phyloP scores from a whole-genome alignment of 2,797 vertebrate genomes.

The Parotocinclus haroldoi region DNA sequence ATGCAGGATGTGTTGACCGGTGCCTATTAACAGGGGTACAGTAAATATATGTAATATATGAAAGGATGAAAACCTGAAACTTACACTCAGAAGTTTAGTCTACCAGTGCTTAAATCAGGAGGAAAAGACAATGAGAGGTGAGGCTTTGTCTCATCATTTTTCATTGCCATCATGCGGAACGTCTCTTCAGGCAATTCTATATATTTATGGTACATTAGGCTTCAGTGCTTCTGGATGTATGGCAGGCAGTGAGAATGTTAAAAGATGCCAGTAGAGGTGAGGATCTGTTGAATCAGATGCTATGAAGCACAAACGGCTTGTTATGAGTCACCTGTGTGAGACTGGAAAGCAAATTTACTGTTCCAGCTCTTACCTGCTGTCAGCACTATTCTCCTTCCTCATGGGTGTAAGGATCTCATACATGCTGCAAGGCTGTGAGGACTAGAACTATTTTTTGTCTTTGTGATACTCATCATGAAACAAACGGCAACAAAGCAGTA shows the following conservation, averaged over 20 bases:
- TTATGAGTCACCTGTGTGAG: conserved; percentile 24
- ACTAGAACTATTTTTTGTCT: background rate
- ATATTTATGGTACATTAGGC: conserved; percentile 12
- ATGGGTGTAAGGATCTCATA: background rate
- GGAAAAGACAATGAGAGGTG: conserved; percentile 5
- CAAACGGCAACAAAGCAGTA: no score
- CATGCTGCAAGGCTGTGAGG: background rate
- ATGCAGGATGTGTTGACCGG: conserved; percentile 55
- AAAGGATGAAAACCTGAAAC: conserved; percentile 72
- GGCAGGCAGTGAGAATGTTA: background rate
- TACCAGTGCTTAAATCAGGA: conserved; percentile 61
- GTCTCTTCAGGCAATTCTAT: conserved; percentile 1
- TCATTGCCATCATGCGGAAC: conserved; percentile 1
- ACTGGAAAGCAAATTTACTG: conserved; percentile 18
- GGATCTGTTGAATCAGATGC: background rate
- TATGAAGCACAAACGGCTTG: conserved; percentile 4
- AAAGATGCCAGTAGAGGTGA: no score
- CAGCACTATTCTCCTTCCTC: conserved; percentile 24
- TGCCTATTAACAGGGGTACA: conserved; percentile 70
- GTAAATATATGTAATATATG: no score
- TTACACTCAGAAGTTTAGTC: conserved; percentile 61
- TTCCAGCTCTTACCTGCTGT: conserved; percentile 17
- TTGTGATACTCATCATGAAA: no score
- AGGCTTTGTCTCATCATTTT: background rate
- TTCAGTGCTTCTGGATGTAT: conserved; percentile 6